phyloP scores from a whole-genome alignment of 2,888 invertebrate species.

The Branchellion lobata region DNA sequence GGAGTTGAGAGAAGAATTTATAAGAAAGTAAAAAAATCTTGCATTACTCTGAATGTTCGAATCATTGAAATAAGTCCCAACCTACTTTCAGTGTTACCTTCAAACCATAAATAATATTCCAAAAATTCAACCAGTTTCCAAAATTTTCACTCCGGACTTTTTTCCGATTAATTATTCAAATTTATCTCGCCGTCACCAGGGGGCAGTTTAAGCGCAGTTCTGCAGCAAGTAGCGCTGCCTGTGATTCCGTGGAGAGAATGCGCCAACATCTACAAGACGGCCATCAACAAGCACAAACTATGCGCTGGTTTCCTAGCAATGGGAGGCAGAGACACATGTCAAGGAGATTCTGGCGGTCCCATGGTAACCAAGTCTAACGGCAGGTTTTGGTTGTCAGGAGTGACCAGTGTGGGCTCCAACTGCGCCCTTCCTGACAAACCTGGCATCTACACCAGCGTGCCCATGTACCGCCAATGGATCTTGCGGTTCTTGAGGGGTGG shows the following conservation, averaged over 20 bases:
- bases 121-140: no score
- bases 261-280: constrained; percentile 13
- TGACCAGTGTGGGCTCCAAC: constrained; percentile 40
- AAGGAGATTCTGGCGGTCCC: constrained; percentile 83
- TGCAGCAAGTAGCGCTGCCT: constrained; percentile 28
- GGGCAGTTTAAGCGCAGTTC: constrained; percentile 10
- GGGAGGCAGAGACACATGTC: constrained; percentile 77
- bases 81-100: no score
- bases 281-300: constrained; percentile 66
- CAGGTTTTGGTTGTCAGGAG: constrained; percentile 30
- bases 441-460: constrained; percentile 40
- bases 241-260: constrained; percentile 25
- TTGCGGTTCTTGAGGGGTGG: constrained; percentile 13
- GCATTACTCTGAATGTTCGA: no score
- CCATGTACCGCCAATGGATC: constrained; percentile 17
- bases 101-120: no score
- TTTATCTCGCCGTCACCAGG: no score
- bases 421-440: constrained; percentile 43
- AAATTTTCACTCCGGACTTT: no score
- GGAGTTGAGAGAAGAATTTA: no score
- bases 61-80: no score
- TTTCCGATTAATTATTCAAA: no score
- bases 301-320: constrained; percentile 75
- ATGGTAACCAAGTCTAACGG: constrained; percentile 64
- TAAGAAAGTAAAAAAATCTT: no score